Conservation (phyloP, 1,140 invertebrate genomes). For the Leptonema lineaticorne region DNA sequence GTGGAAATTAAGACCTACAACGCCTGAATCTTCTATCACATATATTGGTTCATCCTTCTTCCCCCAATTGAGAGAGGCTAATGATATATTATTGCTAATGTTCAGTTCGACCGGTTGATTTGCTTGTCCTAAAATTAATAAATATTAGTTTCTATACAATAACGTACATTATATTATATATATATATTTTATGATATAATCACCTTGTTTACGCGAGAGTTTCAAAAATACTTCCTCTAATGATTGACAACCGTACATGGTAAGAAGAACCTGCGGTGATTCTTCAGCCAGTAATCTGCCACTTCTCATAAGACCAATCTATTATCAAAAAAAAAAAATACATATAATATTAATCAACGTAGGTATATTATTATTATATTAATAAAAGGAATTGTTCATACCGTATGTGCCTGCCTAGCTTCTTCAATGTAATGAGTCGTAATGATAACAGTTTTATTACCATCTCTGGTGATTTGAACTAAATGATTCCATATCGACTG, state of each 20-base stretch:
- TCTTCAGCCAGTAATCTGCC: constrained; percentile 90
- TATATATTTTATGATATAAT: background rate
- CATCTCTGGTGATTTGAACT: constrained; percentile 77
- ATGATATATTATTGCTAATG: constrained; percentile 75
- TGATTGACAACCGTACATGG: constrained; percentile 79
- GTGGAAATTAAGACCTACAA: constrained; percentile 83
- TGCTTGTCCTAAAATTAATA: constrained; percentile 52
- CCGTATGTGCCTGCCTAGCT: constrained; percentile 82
- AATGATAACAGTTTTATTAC: constrained; percentile 87
- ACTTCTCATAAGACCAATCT: constrained; percentile 94
- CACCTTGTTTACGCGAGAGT: constrained; percentile 67
- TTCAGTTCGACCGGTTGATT: constrained; percentile 63
- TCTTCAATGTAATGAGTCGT: constrained; percentile 95
- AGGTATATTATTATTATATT: background rate
- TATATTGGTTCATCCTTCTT: constrained; percentile 81
- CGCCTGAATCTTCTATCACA: constrained; percentile 79
- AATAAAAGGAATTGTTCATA: constrained; percentile 52
- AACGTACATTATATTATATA: background rate
- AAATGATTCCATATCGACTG: constrained; percentile 93
- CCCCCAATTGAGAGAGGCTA: constrained; percentile 75
- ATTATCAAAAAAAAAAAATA: constrained; percentile 29
- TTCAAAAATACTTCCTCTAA: constrained; percentile 94
- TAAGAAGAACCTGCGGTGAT: constrained; percentile 79
- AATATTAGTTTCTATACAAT: background rate
- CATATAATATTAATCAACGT: background rate